Conservation (phyloP, 2,113 vertebrate genomes). For the Halichoerus grypus region DNA sequence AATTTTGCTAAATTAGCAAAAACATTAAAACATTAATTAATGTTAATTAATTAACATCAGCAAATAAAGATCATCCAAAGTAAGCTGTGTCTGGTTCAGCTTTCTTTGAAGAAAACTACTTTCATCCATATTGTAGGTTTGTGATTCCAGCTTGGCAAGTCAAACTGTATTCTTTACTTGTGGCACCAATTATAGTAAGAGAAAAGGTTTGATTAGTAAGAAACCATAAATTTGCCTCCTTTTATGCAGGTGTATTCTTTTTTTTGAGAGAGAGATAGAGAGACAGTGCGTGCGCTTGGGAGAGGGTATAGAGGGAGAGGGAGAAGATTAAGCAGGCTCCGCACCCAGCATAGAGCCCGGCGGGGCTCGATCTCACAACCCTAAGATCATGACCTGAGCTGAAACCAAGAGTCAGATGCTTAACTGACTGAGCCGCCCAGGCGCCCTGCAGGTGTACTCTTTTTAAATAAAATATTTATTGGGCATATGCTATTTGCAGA, state of each 20-base stretch:
- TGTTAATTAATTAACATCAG: no score
- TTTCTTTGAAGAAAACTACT: background rate
- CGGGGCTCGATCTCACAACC: background rate
- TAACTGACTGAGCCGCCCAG: background rate
- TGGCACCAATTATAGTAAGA: background rate
- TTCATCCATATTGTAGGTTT: background rate
- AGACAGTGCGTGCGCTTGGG: background rate
- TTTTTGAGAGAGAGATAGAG: background rate
- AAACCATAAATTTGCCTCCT: background rate
- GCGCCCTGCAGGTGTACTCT: background rate
- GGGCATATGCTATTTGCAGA: background rate
- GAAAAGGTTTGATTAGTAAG: background rate
- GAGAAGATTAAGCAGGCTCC: background rate
- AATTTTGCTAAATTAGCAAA: no score
- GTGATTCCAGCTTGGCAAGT: background rate
- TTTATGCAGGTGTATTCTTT: background rate
- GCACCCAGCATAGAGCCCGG: background rate
- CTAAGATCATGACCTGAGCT: background rate
- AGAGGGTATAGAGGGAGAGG: background rate
- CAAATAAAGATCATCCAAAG: background rate
- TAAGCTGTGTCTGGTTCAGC: no score
- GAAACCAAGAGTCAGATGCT: background rate
- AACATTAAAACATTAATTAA: no score
- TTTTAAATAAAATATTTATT: background rate
- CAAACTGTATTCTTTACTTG: fast-evolving